Base-by-base conservation (phyloP, 2,113 vertebrate species). In the Austrofundulus limnaeus region DNA sequence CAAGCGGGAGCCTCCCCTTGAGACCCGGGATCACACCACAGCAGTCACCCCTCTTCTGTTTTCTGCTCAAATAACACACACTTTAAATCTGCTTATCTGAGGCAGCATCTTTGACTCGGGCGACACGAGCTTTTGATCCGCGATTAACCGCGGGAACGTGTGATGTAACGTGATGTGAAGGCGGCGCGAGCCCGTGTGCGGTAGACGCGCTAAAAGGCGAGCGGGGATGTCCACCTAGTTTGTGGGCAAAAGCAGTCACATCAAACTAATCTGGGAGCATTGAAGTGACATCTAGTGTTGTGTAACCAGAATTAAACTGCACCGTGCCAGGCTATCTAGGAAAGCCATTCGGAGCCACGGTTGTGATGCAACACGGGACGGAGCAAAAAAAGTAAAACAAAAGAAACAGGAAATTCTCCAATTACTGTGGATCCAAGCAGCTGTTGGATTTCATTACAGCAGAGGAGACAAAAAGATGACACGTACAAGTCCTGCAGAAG, bases 31-130 rank as follows among this genome's bases (percentile, higher is more conserved):
- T 85, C 82, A 85, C 83, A 81, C 67, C 52, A 15, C 78, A 60
- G 71, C 23, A 50, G 74, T 58, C 54, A 69, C 83, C 79, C 59
- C 66, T 43, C 70, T 53, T 53, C 78, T 24, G 60, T 66, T 61
- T 80, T 80, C 83, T 76, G 73, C 85, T 85, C 82, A 70, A 59
- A 85, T 67, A 85, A 78, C 73, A 76, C 77, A 58, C 72, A n/a
- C 81, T 81, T 72, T 54, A 80, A 87, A 89, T 83, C 87, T 72
- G 81, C 85, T 83, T 77, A 84, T 83, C 79, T 78, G 81, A 83
- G 75, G 57, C 75, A 34, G 69, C 78, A 55, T 72, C 78, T 54
- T 53, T 41, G 64, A 77, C 84, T 65, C 16, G 51, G 74, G 67
- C 55, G 82, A 80, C 71, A 77, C 70, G 0, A 70, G 80, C 70